Percentiles rank a stretch among this genome's conserved stretches.
phyloP scores from a whole-genome alignment of 2,797 vertebrate genomes.

The Gadopsis marmoratus region DNA sequence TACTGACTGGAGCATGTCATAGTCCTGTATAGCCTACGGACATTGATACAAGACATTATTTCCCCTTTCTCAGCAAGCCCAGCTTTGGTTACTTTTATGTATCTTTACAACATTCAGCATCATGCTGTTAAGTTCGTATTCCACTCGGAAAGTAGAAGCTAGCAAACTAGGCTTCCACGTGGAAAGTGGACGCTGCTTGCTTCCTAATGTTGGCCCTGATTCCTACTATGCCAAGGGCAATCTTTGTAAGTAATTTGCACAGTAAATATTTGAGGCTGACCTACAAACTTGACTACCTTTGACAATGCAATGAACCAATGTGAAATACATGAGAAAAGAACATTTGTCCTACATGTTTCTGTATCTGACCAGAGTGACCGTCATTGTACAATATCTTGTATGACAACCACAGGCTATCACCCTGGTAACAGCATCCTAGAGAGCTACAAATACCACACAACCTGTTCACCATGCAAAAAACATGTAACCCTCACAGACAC shows the following conservation, averaged over 20 bases:
- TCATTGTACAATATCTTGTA: neutral
- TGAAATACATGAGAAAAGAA: neutral
- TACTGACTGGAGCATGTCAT: neutral
- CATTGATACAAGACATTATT: neutral
- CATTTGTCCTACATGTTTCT: neutral
- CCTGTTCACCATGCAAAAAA: constrained; percentile 33
- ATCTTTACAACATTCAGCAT: neutral
- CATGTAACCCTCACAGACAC: constrained; percentile 33
- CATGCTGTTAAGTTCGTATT: neutral
- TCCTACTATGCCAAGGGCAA: too few species aligned
- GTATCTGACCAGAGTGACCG: constrained; percentile 9
- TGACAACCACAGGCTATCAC: constrained; percentile 49
- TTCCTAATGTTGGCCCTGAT: too few species aligned
- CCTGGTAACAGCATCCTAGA: constrained; percentile 59
- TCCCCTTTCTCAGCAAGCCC: neutral
- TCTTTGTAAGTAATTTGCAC: neutral
- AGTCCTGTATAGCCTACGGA: neutral
- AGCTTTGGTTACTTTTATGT: neutral
- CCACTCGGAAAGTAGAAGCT: too few species aligned
- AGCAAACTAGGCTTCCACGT: too few species aligned
- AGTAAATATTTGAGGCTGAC: neutral
- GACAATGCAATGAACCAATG: neutral
- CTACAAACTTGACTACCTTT: neutral
- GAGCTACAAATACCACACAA: constrained; percentile 28
- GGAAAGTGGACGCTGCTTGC: too few species aligned